Conservation (phyloP, 1,140 invertebrate genomes). For the Oryctes rhinoceros region DNA sequence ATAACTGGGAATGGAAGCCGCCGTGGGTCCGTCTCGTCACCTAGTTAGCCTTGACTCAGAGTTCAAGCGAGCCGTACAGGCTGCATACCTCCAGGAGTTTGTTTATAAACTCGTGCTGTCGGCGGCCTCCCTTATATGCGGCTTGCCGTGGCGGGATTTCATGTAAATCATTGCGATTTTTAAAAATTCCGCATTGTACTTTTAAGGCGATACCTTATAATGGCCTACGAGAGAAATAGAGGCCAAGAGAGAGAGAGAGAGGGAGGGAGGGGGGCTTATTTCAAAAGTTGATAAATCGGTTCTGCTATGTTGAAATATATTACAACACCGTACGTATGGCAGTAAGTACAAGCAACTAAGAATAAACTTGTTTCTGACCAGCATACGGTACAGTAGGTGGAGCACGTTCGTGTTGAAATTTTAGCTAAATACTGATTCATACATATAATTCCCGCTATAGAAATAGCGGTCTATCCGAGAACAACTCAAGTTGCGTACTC, state of each 20-base stretch:
- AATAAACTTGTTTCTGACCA: slow-evolving; percentile 3
- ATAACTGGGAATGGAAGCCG: slow-evolving; percentile 28
- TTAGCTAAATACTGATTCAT: not conserved
- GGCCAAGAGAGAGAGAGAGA: too few species aligned
- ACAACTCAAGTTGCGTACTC: too few species aligned
- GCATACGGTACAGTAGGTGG: not conserved
- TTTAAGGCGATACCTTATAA: slow-evolving; percentile 18
- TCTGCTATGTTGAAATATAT: slow-evolving; percentile 6
- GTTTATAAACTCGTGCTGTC: slow-evolving; percentile 23
- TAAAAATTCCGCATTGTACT: slow-evolving; percentile 18
- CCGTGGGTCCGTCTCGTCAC: slow-evolving; percentile 26
- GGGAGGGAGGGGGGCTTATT: not conserved
- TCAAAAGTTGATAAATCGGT: slow-evolving; percentile 18
- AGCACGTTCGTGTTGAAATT: not conserved
- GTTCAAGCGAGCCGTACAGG: slow-evolving; percentile 22
- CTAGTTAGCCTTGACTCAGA: slow-evolving; percentile 33
- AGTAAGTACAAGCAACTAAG: not conserved
- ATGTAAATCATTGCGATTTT: slow-evolving; percentile 18
- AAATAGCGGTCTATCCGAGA: too few species aligned
- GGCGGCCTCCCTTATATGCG: not conserved
- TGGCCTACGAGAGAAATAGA: not conserved
- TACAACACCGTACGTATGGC: not conserved
- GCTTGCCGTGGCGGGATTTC: not conserved
- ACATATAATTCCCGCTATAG: too few species aligned
- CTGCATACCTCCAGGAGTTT: slow-evolving; percentile 18